A percentile compares a stretch with the other conserved stretches of the same genome.
Conservation (phyloP, 1,140 invertebrate genomes). For the Eufriesea mexicana region DNA sequence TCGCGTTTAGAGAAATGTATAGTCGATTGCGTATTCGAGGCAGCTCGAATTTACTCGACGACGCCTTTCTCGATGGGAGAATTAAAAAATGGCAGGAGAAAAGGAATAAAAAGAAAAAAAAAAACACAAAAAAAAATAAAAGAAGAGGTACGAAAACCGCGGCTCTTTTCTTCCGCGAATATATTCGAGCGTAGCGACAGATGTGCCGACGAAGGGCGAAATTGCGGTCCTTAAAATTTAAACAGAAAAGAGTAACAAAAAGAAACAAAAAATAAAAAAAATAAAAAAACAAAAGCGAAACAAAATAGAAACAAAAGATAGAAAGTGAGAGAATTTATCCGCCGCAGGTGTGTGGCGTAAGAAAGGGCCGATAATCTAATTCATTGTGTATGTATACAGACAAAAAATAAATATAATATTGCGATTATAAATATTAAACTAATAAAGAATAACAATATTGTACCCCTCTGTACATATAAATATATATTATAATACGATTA, state of each 20-base stretch:
- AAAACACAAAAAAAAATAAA: slow-evolving; percentile 53
- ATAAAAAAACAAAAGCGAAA: slow-evolving; percentile 35
- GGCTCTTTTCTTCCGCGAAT: slow-evolving; percentile 58
- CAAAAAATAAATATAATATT: slow-evolving; percentile 80
- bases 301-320: slow-evolving; percentile 66
- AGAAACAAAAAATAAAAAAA: slow-evolving; percentile 10
- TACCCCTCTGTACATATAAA: slow-evolving; percentile 82
- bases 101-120: slow-evolving; percentile 59
- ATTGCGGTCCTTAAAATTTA: slow-evolving; percentile 42
- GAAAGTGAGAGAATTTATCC: slow-evolving; percentile 68
- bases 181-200: slow-evolving; percentile 47
- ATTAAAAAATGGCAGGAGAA: slow-evolving; percentile 28
- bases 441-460: slow-evolving; percentile 80
- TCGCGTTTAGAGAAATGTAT: slow-evolving; percentile 59
- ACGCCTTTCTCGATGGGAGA: slow-evolving; percentile 51
- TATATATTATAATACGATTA: slow-evolving; percentile 81
- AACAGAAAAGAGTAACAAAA: slow-evolving; percentile 14
- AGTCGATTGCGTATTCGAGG: slow-evolving; percentile 54
- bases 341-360: slow-evolving; percentile 55
- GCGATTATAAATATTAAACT: slow-evolving; percentile 81
- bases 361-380: slow-evolving; percentile 79
- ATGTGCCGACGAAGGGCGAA: slow-evolving; percentile 43
- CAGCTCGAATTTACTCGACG: slow-evolving; percentile 51
- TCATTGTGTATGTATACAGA: slow-evolving; percentile 82
- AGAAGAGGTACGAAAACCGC: slow-evolving; percentile 66